A percentile compares a stretch with the other conserved stretches of the same genome.
Conservation (phyloP, 1,140 invertebrate genomes). For the Drosophila lowei region DNA sequence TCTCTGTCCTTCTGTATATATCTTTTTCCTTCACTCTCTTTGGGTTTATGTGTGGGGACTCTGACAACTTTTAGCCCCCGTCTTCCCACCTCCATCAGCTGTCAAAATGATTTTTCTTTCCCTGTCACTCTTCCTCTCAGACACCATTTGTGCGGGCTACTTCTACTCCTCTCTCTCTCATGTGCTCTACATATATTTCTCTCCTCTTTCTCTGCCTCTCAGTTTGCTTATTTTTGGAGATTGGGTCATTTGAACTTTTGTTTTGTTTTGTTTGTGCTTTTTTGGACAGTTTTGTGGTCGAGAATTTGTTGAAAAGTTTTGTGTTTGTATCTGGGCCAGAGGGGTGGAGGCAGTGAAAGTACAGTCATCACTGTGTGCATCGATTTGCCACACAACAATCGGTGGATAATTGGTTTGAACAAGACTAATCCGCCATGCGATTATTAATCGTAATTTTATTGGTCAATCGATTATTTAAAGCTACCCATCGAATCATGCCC, state of each 20-base stretch:
- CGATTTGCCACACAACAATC: conserved; percentile 6
- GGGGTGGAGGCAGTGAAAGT: neutral
- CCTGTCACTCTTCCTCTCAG: conserved; percentile 1
- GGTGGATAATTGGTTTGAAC: neutral
- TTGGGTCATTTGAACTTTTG: conserved; percentile 52
- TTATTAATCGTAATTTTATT: neutral
- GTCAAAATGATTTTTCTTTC: conserved; percentile 59
- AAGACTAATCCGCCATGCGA: too few relatives aligned
- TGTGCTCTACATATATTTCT: neutral
- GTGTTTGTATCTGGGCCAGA: conserved; percentile 2
- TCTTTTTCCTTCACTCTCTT: neutral
- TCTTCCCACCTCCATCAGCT: conserved; percentile 30
- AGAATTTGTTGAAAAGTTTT: conserved; percentile 58
- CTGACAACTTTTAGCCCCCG: conserved; percentile 24
- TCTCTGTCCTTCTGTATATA: conserved; percentile 19
- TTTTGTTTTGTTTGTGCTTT: conserved; percentile 14
- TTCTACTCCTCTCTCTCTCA: neutral
- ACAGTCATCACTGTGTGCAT: conserved; percentile 7
- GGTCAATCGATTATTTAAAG: too few relatives aligned
- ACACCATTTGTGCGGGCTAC: neutral
- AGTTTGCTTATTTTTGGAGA: conserved; percentile 51
- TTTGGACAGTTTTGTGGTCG: conserved; percentile 34
- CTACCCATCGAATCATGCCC: too few relatives aligned
- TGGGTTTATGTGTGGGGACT: conserved; percentile 31
- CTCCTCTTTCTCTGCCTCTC: neutral